Percentiles rank a stretch among this genome's conserved stretches.
Conservation (phyloP, 2,797 vertebrate genomes). For the Acrocephalus scirpaceus region DNA sequence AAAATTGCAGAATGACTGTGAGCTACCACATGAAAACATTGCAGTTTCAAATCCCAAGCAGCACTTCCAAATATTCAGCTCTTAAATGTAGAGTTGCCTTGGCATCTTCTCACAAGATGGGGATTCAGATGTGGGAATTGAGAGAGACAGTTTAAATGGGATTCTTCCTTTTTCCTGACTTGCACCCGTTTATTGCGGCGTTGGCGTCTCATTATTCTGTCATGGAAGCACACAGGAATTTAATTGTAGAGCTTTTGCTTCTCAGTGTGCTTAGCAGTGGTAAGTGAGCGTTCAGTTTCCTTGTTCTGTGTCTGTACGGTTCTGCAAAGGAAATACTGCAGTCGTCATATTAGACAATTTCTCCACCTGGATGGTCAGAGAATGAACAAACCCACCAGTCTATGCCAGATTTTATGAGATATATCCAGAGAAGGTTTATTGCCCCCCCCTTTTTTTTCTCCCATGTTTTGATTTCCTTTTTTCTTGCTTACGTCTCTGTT, state of each 20-base stretch:
- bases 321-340: background rate
- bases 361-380: background rate
- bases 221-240: background rate
- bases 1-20: background rate
- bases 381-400: background rate
- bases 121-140: background rate
- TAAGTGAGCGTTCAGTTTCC: background rate
- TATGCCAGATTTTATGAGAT: background rate
- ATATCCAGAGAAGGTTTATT: background rate
- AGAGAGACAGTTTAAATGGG: background rate
- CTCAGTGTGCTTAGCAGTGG: background rate
- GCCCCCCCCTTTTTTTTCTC: background rate
- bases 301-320: background rate
- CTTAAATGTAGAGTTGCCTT: background rate
- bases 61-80: background rate
- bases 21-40: background rate
- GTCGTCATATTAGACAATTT: accelerated
- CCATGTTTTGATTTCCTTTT: background rate
- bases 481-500: background rate
- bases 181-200: background rate
- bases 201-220: background rate
- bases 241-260: background rate
- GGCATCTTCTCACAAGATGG: background rate
- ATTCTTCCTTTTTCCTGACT: background rate
- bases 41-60: background rate